phyloP scores from a whole-genome alignment of 2,113 vertebrate genomes.

The Takifugu flavidus region DNA sequence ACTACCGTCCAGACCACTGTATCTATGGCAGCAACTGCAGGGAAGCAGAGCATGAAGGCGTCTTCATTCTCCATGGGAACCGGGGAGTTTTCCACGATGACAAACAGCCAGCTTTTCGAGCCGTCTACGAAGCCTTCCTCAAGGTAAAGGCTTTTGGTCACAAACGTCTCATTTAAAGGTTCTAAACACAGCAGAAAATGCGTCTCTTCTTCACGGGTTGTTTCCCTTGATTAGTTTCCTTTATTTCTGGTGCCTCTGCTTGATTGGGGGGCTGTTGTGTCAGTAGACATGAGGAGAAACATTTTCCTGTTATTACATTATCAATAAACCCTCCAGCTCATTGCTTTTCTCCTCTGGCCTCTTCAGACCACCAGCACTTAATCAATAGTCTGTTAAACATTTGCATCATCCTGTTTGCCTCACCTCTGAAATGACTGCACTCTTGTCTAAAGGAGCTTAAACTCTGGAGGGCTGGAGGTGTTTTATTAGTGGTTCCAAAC shows the following conservation, averaged over 20 bases:
- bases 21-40: constrained; percentile 97
- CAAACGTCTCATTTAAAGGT: neutral
- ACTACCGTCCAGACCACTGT: constrained; percentile 96
- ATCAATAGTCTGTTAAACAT: constrained; percentile 66
- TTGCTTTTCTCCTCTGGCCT: constrained; percentile 52
- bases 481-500: too few species aligned
- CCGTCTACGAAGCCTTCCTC: constrained; percentile 86
- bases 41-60: constrained; percentile 85
- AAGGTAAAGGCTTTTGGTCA: constrained; percentile 74
- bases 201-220: neutral
- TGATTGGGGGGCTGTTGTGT: constrained; percentile 17
- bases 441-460: neutral
- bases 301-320: constrained; percentile 48
- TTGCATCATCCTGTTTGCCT: constrained; percentile 42
- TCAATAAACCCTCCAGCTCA: constrained; percentile 52
- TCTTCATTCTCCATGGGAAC: constrained; percentile 96
- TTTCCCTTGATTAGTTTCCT: neutral
- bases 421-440: neutral
- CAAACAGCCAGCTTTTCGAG: constrained; percentile 92
- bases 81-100: constrained; percentile 95
- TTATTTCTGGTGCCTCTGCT: too few species aligned
- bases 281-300: constrained; percentile 29
- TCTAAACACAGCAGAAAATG: neutral
- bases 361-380: constrained; percentile 35
- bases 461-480: neutral